Evolutionary conservation across 2,797 vertebrate species (phyloP), one percentile per base, ranked within the genome.

Genomic region (Apogon talboti): DNA sequence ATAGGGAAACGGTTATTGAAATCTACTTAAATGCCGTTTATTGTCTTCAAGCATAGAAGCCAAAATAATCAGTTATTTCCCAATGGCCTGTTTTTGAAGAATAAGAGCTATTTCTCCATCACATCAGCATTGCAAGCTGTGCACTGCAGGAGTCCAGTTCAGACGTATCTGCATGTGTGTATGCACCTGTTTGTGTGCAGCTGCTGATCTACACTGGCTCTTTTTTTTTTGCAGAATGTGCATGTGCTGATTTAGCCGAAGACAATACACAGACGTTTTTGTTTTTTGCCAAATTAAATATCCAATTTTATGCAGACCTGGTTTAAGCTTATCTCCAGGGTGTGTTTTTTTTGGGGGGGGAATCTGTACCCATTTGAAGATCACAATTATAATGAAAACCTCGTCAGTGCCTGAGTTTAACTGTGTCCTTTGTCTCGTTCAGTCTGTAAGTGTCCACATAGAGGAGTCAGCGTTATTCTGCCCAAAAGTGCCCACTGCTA

Each of bases 71-170:
- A 18, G 11, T 19, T 50, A 28, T 71, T 63, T 78, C 71, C 71
- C 58, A 44, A 16, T 40, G 30, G 45, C 15, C 33, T 12, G n/a
- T 55, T 71, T 82, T 71, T 72, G 55, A 71, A 57, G 47, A 49
- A 64, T 68, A 41, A 45, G 55, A 67, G 19, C 14, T 61, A 53
- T 78, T 79, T 76, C 30, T 67, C 52, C 48, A 9, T 48, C 49
- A 44, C 18, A 51, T 78, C 84, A 82, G 78, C 84, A 69, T 54
- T 56, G 11, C 61, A 54, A 45, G 50, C 76, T 75, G 65, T 69
- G 67, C 64, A 33, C 41, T 11, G 16, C 52, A 41, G 28, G 18
- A 28, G 24, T 61, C 52, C 53, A 15, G 40, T 38, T 63, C 58
- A 56, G 21, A 42, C 60, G 21, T 12, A 19, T n/a, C 12, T 14